Conservation (phyloP, 2,888 invertebrate genomes). For the Plagodis dolabraria region DNA sequence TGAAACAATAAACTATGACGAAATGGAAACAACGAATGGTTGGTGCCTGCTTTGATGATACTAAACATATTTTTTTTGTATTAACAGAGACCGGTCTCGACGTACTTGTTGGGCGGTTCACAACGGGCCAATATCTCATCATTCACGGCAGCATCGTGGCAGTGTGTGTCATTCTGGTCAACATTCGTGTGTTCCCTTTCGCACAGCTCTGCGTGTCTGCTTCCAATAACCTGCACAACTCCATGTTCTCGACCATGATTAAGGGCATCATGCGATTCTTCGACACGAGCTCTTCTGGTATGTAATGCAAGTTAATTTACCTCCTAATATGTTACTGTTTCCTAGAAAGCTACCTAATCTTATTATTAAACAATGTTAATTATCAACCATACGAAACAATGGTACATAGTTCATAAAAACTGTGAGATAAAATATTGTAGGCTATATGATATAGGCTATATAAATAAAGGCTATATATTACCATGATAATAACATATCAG, state of each 20-base stretch:
- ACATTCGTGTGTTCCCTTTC: constrained; percentile 87
- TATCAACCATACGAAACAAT: no score
- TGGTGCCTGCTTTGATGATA: neutral
- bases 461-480: no score
- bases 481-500: no score
- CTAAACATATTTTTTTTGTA: neutral
- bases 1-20: no score
- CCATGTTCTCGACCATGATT: constrained; percentile 87
- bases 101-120: constrained; percentile 68
- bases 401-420: no score
- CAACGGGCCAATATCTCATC: constrained; percentile 82
- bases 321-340: no score
- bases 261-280: constrained; percentile 88
- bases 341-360: no score
- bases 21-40: no score
- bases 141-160: constrained; percentile 85
- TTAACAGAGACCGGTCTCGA: constrained; percentile 62
- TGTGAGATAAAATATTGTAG: no score
- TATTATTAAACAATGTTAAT: no score
- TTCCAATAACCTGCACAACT: constrained; percentile 88
- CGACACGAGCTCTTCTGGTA: constrained; percentile 91
- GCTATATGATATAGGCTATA: no score
- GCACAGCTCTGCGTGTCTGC: constrained; percentile 86
- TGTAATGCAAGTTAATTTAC: no score
- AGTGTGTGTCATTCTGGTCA: constrained; percentile 81